A percentile compares a stretch with the other conserved stretches of the same genome.
These are phyloP conservation scores for Darevskia mixta DNA, from an alignment of 2,797 vertebrate genomes.

Conservation along the genomic window DNA sequence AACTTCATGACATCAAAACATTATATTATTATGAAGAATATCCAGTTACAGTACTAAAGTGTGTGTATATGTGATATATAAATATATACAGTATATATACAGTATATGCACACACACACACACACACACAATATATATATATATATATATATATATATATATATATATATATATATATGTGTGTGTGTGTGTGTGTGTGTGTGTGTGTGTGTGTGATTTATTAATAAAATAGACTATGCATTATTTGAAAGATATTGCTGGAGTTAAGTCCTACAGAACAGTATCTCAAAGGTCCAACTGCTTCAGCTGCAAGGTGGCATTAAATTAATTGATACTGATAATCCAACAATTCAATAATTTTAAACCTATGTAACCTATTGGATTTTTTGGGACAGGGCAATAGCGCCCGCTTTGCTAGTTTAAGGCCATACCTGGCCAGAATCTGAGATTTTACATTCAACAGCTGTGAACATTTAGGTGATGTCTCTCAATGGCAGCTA, in stretches of 20 bases:
- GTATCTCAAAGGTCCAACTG: background rate
- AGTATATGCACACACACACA: no score
- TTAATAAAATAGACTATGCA: slow-evolving; percentile 16
- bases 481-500: background rate
- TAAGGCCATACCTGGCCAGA: background rate
- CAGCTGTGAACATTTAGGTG: background rate
- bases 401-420: background rate
- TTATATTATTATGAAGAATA: background rate
- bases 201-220: no score
- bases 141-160: no score
- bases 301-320: background rate
- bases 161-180: no score
- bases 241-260: slow-evolving; percentile 10
- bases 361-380: background rate
- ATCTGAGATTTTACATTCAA: background rate
- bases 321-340: background rate
- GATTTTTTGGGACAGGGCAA: background rate
- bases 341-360: background rate
- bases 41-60: background rate
- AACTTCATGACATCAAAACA: background rate
- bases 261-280: background rate
- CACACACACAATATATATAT: no score
- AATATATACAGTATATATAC: no score
- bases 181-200: no score
- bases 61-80: no score